Base-by-base conservation (phyloP, 2,797 vertebrate species). In the Girardinus metallicus region DNA sequence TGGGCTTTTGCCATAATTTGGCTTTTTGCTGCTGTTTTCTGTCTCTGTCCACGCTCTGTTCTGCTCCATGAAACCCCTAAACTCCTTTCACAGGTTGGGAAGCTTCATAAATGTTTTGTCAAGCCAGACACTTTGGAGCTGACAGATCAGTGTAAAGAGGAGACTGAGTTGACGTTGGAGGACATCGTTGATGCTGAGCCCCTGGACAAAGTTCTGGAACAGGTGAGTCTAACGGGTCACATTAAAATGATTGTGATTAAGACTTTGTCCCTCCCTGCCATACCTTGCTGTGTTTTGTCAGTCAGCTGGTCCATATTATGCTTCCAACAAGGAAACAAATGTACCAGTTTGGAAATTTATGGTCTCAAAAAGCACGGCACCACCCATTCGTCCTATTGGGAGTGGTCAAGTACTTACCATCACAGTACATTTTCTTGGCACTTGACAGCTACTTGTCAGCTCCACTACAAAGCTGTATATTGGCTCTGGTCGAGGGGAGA, bases 71-170 rank as follows among this genome's bases (percentile, higher is more conserved):
- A 95, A 92, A 92, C 80, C 53, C 46, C 89, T 71, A 29, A 74
- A 84, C 84, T 90, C 74, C 86, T 44, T 94, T 90, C 94, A 84
- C 95, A 99, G 98, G 97, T 98, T 81, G 98, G 98, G 71, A 96
- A 98, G 7, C 94, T 98, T 84, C 97, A 99, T 87, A 97, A 96
- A 92, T 96, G 95, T 88, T 91, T 98, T 82, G 96, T 98, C 84
- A 97, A 97, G 93, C 97, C 97, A 31, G 98, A 99, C 94, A 95
- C 95, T 74, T 91, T 97, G 92, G 97, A 98, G 36, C 92, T 99
- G 93, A 97, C 97, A 34, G 97, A 98, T 1, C 95, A 97, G 88
- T 97, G 97, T 85, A 96, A 96, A 1, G 97, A 99, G 86, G 97
- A 97, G 78, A 98, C 96, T 0, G 97, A 96, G 2, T 91, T 99